Percentiles rank a stretch among this genome's conserved stretches.
phyloP scores from a whole-genome alignment of 2,888 invertebrate genomes.

The Sphecodes monilicornis region DNA sequence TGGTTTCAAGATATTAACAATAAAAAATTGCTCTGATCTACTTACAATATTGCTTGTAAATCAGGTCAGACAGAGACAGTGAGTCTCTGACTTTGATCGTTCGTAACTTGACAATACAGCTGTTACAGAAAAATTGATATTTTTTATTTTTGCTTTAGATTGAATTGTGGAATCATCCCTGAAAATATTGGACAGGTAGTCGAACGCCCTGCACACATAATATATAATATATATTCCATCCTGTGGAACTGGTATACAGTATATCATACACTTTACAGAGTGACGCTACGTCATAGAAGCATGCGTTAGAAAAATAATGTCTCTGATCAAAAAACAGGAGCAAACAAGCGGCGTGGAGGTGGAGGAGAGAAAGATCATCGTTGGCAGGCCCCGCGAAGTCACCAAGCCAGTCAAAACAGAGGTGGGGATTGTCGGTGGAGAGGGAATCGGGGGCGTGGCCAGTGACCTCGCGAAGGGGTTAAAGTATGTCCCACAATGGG shows the following conservation, averaged over 20 bases:
- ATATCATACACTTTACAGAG: conserved; percentile 60
- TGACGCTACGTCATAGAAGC: conserved; percentile 72
- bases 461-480: conserved; percentile 8
- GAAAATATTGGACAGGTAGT: background rate
- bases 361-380: conserved; percentile 50
- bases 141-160: background rate
- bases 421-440: conserved; percentile 2
- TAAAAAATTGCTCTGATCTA: too few species aligned
- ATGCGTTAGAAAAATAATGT: conserved; percentile 83
- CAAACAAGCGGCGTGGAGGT: conserved; percentile 78
- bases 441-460: background rate
- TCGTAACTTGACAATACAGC: too few species aligned
- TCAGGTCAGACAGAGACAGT: too few species aligned
- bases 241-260: conserved; percentile 51
- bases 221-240: conserved; percentile 50
- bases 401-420: background rate
- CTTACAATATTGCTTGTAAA: too few species aligned
- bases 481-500: background rate
- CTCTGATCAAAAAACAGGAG: conserved; percentile 70
- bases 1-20: too few species aligned
- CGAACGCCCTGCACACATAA: conserved; percentile 10
- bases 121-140: background rate
- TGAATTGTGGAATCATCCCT: background rate
- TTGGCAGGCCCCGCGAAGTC: conserved; percentile 13
- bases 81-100: too few species aligned